These are phyloP conservation scores for Bursaphelenchus okinawaensis DNA, from an alignment of 2,888 invertebrate genomes.

Conservation along the genomic window DNA sequence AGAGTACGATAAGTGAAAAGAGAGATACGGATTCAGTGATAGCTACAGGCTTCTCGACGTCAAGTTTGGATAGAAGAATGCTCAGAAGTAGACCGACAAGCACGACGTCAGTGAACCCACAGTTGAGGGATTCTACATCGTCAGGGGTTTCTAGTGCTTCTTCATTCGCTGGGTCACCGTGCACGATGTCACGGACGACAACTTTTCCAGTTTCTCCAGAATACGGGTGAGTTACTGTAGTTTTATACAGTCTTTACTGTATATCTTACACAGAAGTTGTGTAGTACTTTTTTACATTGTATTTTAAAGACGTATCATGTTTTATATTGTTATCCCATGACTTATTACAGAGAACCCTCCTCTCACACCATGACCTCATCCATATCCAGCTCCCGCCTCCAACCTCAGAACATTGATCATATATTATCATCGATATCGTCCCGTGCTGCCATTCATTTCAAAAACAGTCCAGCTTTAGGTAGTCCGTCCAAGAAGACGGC, in stretches of 20 bases:
- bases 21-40: not conserved
- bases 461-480: not conserved
- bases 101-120: not conserved
- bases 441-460: not conserved
- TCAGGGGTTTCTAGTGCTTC: constrained; percentile 12
- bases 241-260: too few species aligned
- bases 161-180: constrained; percentile 4
- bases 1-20: not conserved
- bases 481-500: not conserved
- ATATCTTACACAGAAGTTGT: too few species aligned
- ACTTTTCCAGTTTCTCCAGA: constrained; percentile 19
- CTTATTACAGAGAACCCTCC: too few species aligned
- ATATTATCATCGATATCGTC: not conserved
- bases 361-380: too few species aligned
- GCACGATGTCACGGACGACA: constrained; percentile 14
- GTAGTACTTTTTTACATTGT: too few species aligned
- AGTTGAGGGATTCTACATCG: constrained; percentile 11
- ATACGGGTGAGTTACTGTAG: too few species aligned
- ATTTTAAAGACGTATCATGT: too few species aligned
- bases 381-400: not conserved
- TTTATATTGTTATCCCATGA: too few species aligned
- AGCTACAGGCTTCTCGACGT: constrained; percentile 13
- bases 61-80: constrained; percentile 14
- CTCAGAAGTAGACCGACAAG: constrained; percentile 8
- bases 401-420: not conserved